A percentile compares a stretch with the other conserved stretches of the same genome.
Evolutionary conservation across 2,113 vertebrate genomes (phyloP).

Genomic region (Todiramphus chloris): DNA sequence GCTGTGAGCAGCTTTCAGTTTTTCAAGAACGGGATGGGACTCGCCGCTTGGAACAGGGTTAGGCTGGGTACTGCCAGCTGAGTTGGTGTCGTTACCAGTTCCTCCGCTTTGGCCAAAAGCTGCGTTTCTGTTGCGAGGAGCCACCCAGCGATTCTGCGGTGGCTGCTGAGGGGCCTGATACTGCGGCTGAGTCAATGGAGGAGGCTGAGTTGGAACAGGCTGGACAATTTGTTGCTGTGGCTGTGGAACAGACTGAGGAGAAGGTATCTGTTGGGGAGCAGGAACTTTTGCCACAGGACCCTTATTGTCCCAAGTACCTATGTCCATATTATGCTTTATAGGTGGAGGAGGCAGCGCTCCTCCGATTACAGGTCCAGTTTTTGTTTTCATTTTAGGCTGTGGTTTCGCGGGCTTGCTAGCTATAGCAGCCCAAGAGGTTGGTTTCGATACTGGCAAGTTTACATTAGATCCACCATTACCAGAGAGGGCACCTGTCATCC

Average conservation of each 20-base stretch:
- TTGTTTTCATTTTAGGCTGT: constrained; percentile 90
- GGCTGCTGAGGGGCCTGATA: constrained; percentile 87
- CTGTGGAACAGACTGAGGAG: constrained; percentile 73
- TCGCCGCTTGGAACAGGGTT: constrained; percentile 74
- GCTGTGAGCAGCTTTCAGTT: constrained; percentile 93
- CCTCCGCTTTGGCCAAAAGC: constrained; percentile 85
- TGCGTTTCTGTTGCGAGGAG: constrained; percentile 89
- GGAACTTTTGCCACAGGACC: constrained; percentile 87
- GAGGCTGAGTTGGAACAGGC: constrained; percentile 83
- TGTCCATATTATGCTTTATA: constrained; percentile 98
- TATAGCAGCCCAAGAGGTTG: constrained; percentile 94
- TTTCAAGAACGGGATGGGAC: constrained; percentile 93
- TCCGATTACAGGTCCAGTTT: constrained; percentile 83
- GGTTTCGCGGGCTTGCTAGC: constrained; percentile 94
- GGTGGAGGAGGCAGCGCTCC: constrained; percentile 88
- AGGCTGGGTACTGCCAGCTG: constrained; percentile 66
- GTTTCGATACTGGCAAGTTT: constrained; percentile 88
- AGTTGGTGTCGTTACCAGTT: constrained; percentile 68
- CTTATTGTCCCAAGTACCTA: constrained; percentile 96
- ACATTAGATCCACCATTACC: constrained; percentile 84
- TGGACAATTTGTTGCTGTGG: constrained; percentile 81
- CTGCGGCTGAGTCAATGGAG: constrained; percentile 80
- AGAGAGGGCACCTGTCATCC: constrained; percentile 81
- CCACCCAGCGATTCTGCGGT: constrained; percentile 91
- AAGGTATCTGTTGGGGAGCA: constrained; percentile 74